Conservation (phyloP, 2,113 vertebrate genomes). For the Cinclus mexicanus region DNA sequence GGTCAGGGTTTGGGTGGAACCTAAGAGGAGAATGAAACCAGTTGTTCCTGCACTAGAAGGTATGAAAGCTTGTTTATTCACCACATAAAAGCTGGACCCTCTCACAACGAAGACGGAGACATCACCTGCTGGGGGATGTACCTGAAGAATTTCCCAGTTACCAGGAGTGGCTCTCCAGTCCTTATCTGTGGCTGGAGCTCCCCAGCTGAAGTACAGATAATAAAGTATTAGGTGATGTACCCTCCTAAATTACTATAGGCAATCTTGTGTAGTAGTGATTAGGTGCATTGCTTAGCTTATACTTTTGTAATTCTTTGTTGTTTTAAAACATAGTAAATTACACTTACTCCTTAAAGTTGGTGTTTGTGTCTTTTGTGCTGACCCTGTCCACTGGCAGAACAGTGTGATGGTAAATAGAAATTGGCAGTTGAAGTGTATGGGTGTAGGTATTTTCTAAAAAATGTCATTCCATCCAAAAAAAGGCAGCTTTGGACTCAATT, state of each 20-base stretch:
- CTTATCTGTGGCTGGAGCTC: background rate
- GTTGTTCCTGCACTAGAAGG: background rate
- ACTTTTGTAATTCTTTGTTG: background rate
- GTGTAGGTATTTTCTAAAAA: background rate
- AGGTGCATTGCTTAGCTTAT: background rate
- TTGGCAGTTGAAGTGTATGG: background rate
- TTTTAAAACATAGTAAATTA: background rate
- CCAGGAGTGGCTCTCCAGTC: background rate
- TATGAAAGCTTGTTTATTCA: background rate
- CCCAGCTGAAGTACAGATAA: background rate
- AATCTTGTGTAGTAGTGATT: background rate
- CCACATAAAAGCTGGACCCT: background rate
- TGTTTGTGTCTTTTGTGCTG: background rate
- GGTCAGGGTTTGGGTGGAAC: background rate
- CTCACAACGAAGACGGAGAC: accelerated
- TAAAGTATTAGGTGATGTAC: background rate
- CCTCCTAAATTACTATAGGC: background rate
- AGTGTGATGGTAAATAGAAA: background rate
- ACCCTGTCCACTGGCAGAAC: background rate
- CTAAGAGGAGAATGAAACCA: background rate
- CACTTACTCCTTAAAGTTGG: background rate
- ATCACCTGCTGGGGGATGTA: accelerated
- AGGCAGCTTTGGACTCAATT: background rate
- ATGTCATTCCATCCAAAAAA: background rate
- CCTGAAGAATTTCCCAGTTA: background rate